These are phyloP conservation scores for Sinocyclocheilus maitianheensis DNA, from an alignment of 2,113 vertebrate genomes.

Conservation along the genomic window DNA sequence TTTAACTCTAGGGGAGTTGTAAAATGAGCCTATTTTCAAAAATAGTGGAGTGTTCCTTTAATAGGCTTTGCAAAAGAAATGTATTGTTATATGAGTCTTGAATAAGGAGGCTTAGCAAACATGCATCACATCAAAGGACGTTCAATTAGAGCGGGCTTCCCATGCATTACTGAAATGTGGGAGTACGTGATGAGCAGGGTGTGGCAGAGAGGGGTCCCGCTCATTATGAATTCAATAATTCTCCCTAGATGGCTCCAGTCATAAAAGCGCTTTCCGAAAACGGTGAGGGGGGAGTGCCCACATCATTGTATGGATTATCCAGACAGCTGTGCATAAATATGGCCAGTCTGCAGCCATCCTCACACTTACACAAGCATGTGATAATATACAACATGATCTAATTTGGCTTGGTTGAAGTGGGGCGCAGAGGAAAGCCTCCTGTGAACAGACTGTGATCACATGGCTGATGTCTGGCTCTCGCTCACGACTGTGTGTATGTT, in stretches of 20 bases:
- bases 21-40: too few relatives aligned
- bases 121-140: constrained; percentile 66
- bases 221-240: constrained; percentile 37
- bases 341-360: not conserved
- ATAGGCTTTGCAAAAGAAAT: constrained; percentile 61
- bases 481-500: not conserved
- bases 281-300: not conserved
- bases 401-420: constrained; percentile 27
- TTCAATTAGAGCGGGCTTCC: constrained; percentile 55
- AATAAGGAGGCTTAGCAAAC: constrained; percentile 56
- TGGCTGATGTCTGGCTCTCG: not conserved
- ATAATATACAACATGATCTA: constrained; percentile 26
- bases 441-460: constrained; percentile 14
- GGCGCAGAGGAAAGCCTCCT: not conserved
- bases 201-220: constrained; percentile 23
- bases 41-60: not conserved
- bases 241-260: constrained; percentile 23
- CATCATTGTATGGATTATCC: constrained; percentile 1
- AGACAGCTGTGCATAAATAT: constrained; percentile 1
- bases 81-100: constrained; percentile 61
- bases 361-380: constrained; percentile 7
- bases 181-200: not conserved
- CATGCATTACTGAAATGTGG: constrained; percentile 22
- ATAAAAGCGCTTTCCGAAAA: constrained; percentile 3
- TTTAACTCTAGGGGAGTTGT: too few relatives aligned